These are phyloP conservation scores for Crotalus viridis DNA, from an alignment of 2,113 vertebrate genomes.

Conservation along the genomic window DNA sequence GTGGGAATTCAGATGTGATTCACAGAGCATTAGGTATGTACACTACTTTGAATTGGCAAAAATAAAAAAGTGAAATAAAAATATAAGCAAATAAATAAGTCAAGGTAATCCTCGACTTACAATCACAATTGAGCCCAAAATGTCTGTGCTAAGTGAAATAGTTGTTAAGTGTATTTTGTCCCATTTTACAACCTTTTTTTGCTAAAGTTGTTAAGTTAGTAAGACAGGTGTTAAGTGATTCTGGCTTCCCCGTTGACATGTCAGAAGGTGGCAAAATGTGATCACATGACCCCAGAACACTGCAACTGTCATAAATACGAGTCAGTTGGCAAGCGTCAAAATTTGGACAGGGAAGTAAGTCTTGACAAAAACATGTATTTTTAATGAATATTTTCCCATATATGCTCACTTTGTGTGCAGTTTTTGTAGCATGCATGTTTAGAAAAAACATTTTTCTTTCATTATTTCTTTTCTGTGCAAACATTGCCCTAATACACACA, in stretches of 20 bases:
- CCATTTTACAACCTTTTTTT: too few species aligned
- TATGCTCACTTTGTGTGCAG: neutral
- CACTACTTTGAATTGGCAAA: too few species aligned
- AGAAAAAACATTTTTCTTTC: neutral
- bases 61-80: too few species aligned
- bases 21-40: neutral
- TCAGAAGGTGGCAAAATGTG: too few species aligned
- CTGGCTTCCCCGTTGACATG: too few species aligned
- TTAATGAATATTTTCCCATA: neutral
- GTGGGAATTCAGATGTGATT: neutral
- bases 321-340: neutral
- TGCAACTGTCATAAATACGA: too few species aligned
- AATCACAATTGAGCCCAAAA: too few species aligned
- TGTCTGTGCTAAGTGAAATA: too few species aligned
- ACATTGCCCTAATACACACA: neutral
- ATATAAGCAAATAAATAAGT: neutral
- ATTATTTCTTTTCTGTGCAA: neutral
- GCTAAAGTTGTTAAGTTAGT: too few species aligned
- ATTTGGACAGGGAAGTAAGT: neutral
- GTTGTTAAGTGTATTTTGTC: too few species aligned
- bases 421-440: neutral
- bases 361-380: neutral
- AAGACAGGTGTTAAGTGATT: too few species aligned
- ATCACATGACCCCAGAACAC: too few species aligned
- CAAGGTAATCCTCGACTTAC: neutral